A percentile compares a stretch with the other conserved stretches of the same genome.
Evolutionary conservation across 2,113 vertebrate genomes (phyloP).

Genomic region (Gyps fulvus): DNA sequence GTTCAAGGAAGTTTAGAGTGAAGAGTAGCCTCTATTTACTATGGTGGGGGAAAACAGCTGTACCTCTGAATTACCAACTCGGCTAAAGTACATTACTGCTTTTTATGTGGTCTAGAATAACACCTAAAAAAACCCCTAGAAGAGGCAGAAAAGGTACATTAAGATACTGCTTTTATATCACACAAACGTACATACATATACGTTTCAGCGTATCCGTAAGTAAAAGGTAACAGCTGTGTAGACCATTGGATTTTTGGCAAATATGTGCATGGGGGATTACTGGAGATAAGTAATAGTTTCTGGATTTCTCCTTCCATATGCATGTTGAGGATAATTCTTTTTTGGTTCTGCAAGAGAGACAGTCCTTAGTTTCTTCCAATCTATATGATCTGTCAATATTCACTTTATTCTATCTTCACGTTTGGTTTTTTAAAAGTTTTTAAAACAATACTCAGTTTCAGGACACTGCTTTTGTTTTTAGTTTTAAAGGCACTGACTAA

Average conservation of each 20-base stretch:
- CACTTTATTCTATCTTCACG: not conserved
- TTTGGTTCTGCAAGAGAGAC: not conserved
- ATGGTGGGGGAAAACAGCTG: not conserved
- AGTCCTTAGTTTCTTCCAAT: not conserved
- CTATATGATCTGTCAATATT: not conserved
- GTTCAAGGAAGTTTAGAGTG: not conserved
- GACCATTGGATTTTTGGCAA: not conserved
- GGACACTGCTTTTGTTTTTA: not conserved
- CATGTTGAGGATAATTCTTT: not conserved
- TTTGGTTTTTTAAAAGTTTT: not conserved
- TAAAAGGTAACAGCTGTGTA: not conserved
- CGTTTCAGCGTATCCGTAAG: not conserved
- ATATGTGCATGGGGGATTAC: not conserved
- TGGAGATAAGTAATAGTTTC: not conserved
- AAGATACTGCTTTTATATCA: not conserved
- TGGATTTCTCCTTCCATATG: not conserved
- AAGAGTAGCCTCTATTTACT: not conserved
- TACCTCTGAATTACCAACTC: not conserved
- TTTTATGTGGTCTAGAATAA: not conserved
- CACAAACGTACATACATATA: not conserved
- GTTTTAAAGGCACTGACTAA: not conserved
- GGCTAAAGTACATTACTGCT: not conserved
- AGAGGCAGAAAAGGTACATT: not conserved
- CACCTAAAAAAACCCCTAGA: not conserved
- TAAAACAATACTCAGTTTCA: not conserved